Percentiles rank a stretch among this genome's conserved stretches.
Evolutionary conservation across 1,140 invertebrate species (phyloP).

Genomic region (Glossosoma conforme): DNA sequence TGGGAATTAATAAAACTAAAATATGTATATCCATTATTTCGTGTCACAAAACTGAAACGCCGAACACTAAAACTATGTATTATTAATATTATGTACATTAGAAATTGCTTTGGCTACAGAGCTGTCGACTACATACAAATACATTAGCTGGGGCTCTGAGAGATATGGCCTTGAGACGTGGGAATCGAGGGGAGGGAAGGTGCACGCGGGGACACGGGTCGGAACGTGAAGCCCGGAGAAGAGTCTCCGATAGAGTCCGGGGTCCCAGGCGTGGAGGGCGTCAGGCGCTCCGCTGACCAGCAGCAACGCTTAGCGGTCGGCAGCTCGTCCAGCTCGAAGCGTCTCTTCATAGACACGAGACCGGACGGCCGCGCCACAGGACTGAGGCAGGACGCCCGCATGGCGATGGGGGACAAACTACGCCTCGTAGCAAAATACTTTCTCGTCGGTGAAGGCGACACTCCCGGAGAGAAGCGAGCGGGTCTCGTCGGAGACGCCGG

Average conservation of each 20-base stretch:
- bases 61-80: too few relatives aligned
- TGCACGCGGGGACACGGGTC: slow-evolving; percentile 28
- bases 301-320: slow-evolving; percentile 41
- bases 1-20: too few relatives aligned
- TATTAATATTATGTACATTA: slow-evolving; percentile 11
- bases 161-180: slow-evolving; percentile 18
- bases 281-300: slow-evolving; percentile 36
- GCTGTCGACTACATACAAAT: slow-evolving; percentile 12
- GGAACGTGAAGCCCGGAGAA: slow-evolving; percentile 29
- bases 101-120: slow-evolving; percentile 25
- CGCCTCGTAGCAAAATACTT: slow-evolving; percentile 73
- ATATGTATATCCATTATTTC: too few relatives aligned
- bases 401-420: slow-evolving; percentile 77
- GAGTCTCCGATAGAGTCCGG: slow-evolving; percentile 20
- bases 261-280: slow-evolving; percentile 34
- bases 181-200: slow-evolving; percentile 20
- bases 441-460: slow-evolving; percentile 78
- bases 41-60: too few relatives aligned
- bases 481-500: slow-evolving; percentile 48
- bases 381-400: slow-evolving; percentile 67
- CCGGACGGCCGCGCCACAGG: slow-evolving; percentile 73
- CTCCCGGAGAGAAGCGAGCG: slow-evolving; percentile 48
- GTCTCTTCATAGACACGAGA: slow-evolving; percentile 66
- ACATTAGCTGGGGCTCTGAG: slow-evolving; percentile 30
- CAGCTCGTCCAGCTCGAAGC: slow-evolving; percentile 68